A percentile compares a stretch with the other conserved stretches of the same genome.
Conservation (phyloP, 1,140 invertebrate species). For the Heterodera schachtii region DNA sequence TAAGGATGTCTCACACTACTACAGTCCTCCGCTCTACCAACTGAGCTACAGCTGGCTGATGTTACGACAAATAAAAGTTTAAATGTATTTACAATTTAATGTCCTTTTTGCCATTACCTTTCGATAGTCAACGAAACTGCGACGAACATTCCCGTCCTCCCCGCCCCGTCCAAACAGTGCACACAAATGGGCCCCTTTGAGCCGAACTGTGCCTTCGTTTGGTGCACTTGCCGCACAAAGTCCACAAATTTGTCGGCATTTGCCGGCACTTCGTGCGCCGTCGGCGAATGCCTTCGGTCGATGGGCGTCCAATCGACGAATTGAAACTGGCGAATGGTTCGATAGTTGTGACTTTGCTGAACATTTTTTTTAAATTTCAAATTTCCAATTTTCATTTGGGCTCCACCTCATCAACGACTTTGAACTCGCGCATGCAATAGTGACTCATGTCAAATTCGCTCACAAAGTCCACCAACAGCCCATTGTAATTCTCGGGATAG, state of each 20-base stretch:
- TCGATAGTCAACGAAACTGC: slow-evolving; percentile 96
- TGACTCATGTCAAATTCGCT: slow-evolving; percentile 99
- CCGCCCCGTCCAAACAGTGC: slow-evolving; percentile 81
- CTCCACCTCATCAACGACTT: slow-evolving; percentile 32
- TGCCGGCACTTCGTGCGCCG: slow-evolving; percentile 80
- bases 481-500: slow-evolving; percentile 78
- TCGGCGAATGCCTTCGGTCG: slow-evolving; percentile 20
- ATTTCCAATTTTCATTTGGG: slow-evolving; percentile 18
- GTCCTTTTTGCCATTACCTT: slow-evolving; percentile 66
- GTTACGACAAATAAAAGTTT: background rate
- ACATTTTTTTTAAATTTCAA: slow-evolving; percentile 20
- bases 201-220: slow-evolving; percentile 99
- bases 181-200: slow-evolving; percentile 98
- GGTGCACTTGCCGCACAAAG: slow-evolving; percentile 82
- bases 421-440: slow-evolving; percentile 88
- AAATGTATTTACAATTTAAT: background rate
- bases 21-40: slow-evolving; percentile 61
- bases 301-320: slow-evolving; percentile 96
- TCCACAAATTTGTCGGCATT: slow-evolving; percentile 93
- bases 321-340: slow-evolving; percentile 96
- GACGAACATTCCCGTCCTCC: slow-evolving; percentile 96
- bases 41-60: slow-evolving; percentile 44
- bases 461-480: slow-evolving; percentile 94
- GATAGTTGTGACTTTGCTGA: slow-evolving; percentile 83
- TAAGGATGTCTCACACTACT: slow-evolving; percentile 32